Base-by-base conservation (phyloP, 2,888 invertebrate species). In the Timandra comae region DNA sequence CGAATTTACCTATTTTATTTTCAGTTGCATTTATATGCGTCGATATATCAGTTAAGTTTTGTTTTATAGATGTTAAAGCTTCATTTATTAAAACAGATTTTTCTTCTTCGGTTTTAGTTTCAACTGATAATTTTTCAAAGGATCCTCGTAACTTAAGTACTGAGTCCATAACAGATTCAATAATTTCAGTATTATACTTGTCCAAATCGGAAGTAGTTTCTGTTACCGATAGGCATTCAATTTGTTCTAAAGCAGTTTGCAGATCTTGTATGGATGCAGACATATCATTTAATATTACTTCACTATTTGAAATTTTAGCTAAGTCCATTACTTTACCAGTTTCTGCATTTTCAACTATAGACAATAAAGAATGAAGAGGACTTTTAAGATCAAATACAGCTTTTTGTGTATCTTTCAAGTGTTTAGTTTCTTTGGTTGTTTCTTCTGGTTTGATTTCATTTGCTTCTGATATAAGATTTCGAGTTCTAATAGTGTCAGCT, bases 91-190 rank as follows among this genome's bases (percentile, higher is more conserved):
- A 52, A 7, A 37, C 21, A 42, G 63, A 55, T 28, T 76, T 64
- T 37, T 65, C 66, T 38, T 65, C 66, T 41, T 63, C 64, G 5
- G 38, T 58, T 43, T 52, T 66, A 2, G 59, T 56, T 42, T 77
- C 72, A 2, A 39, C 52, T 2, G 79, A 75, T 7, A 85, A 41
- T 43, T 68, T 59, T 52, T 91, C 89, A 43, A 91, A 73, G 0
- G 88, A 88, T 53, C 79, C 88, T 41, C 88, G 82, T 3, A 92
- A 64, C 58, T 91, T 90, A 33, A 89, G 75, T n/a, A 91, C 77
- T 0, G 91, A 89, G 8, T 88, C 87, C 49, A 89, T 87, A 0
- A 91, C 87, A 31, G 88, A 87, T 55, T 91, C 90, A 33, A 91
- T 82, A 19, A 91, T 82, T 34, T 89, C 88, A 36, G 90, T 87